Evolutionary conservation across 2,888 invertebrate genomes (phyloP).

Genomic region (Harpalus rufipes): DNA sequence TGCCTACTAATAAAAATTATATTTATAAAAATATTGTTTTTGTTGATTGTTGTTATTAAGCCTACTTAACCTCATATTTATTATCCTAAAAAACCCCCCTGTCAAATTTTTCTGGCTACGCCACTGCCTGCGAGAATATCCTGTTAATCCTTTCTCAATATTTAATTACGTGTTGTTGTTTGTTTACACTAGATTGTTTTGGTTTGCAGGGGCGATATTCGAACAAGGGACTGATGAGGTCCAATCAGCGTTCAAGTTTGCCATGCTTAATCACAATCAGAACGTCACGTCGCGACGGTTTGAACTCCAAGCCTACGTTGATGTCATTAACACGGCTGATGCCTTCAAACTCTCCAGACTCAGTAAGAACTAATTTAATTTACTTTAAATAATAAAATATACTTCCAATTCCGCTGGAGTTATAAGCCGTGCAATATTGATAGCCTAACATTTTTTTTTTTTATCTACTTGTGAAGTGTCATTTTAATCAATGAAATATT

Average conservation of each 20-base stretch:
- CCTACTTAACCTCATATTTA: too few relatives aligned
- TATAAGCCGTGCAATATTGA: too few relatives aligned
- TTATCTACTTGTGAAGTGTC: too few relatives aligned
- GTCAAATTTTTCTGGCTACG: too few relatives aligned
- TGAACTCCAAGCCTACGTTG: conserved; percentile 92
- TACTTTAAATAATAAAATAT: too few relatives aligned
- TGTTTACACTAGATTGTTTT: conserved; percentile 25
- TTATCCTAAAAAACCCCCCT: too few relatives aligned
- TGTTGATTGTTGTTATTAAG: too few relatives aligned
- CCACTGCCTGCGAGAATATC: conserved; percentile 14
- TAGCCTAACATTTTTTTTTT: too few relatives aligned
- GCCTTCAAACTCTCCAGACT: conserved; percentile 94
- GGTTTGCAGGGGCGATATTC: conserved; percentile 89
- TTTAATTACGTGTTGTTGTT: conserved; percentile 40
- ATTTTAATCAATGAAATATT: too few relatives aligned
- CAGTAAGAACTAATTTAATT: conserved; percentile 83
- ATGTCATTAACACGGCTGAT: conserved; percentile 95
- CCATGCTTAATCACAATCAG: conserved; percentile 91
- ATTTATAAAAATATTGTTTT: too few relatives aligned
- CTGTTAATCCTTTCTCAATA: conserved; percentile 16
- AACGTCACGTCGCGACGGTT: conserved; percentile 88
- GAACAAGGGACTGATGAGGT: conserved; percentile 95
- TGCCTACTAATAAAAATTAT: too few relatives aligned
- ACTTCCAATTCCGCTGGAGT: too few relatives aligned
- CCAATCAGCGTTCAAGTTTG: conserved; percentile 95